Evolutionary conservation across 2,888 invertebrate genomes (phyloP).

Genomic region (Sesamia inferens): DNA sequence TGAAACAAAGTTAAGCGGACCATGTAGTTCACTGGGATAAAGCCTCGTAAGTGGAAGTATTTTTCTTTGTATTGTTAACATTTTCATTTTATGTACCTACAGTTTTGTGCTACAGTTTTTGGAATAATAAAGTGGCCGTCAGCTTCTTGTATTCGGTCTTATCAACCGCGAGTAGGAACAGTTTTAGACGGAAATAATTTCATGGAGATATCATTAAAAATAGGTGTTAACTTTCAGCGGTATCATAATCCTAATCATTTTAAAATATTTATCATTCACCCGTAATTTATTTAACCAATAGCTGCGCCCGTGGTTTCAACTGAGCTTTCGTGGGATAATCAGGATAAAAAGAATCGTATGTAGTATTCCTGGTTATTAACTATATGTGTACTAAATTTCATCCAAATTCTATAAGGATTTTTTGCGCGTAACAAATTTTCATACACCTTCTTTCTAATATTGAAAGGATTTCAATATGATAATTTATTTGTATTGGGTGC

Average conservation of each 20-base stretch:
- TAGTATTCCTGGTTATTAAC: too few relatives aligned
- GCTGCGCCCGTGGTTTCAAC: too few relatives aligned
- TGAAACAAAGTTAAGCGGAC: conserved; percentile 48
- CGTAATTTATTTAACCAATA: background rate
- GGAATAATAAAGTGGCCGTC: conserved; percentile 4
- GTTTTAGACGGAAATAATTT: too few relatives aligned
- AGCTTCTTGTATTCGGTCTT: too few relatives aligned
- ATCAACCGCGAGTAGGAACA: too few relatives aligned
- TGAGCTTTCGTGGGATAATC: too few relatives aligned
- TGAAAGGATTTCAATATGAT: background rate
- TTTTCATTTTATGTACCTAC: conserved; percentile 10
- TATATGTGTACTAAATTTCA: too few relatives aligned
- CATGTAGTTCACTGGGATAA: conserved; percentile 23
- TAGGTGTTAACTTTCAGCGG: background rate
- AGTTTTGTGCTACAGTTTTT: background rate
- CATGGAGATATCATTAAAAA: too few relatives aligned
- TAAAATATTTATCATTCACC: background rate
- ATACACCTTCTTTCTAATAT: too few relatives aligned
- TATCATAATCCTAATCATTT: background rate
- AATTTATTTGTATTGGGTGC: background rate
- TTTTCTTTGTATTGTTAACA: conserved; percentile 6
- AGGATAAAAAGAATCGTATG: too few relatives aligned
- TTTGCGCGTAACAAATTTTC: too few relatives aligned
- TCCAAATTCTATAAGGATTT: too few relatives aligned
- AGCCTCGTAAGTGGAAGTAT: conserved; percentile 3